Evolutionary conservation across 92 coral and sea anemone genomes (phyloP).

Genomic region (Porites evermanni): DNA sequence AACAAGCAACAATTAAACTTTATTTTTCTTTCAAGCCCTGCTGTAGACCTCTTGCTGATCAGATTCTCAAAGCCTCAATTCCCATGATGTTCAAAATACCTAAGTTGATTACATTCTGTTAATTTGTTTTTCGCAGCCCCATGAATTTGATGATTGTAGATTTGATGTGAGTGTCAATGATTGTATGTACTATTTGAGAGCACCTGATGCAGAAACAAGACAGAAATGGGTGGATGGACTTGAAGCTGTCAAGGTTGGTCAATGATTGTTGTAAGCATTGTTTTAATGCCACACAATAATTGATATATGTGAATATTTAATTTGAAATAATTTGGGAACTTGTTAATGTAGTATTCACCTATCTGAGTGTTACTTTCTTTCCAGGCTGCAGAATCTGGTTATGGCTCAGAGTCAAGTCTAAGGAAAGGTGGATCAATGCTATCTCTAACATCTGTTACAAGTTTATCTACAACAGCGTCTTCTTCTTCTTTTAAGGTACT

Average conservation of each 20-base stretch:
- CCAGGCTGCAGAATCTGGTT: constrained; percentile 98
- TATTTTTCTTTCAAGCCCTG: too few relatives aligned
- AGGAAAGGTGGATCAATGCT: constrained; percentile 97
- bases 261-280: too few relatives aligned
- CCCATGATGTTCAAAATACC: neutral
- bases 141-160: constrained; percentile 98
- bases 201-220: constrained; percentile 77
- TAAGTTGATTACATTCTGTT: neutral
- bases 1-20: too few relatives aligned
- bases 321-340: too few relatives aligned
- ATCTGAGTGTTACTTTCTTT: neutral
- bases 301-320: too few relatives aligned
- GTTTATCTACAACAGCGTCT: constrained; percentile 91
- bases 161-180: constrained; percentile 99
- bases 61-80: neutral
- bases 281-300: too few relatives aligned
- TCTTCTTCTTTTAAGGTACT: constrained; percentile 95
- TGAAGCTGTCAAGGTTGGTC: constrained; percentile 88
- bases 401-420: constrained; percentile 98
- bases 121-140: constrained; percentile 66
- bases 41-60: too few relatives aligned
- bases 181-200: constrained; percentile 93
- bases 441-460: constrained; percentile 95
- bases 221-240: constrained; percentile 90
- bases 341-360: neutral